Base-by-base conservation (phyloP, 2,888 invertebrate genomes). In the Trissolcus brochymenae region DNA sequence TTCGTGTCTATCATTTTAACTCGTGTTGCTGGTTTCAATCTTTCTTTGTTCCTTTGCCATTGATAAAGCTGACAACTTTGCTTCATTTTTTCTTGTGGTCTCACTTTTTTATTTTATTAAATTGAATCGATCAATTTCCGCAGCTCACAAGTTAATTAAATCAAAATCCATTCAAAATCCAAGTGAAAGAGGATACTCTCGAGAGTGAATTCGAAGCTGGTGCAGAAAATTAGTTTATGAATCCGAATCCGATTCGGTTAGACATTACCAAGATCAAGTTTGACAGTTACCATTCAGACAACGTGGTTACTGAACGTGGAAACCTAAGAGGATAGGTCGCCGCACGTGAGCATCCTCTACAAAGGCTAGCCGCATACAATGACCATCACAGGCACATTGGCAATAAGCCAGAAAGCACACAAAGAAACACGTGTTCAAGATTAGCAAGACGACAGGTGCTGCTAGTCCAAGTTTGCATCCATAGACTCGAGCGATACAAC, bases 341-440 rank as follows among this genome's bases (percentile, higher is more conserved):
- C 61, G 74, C 64, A 77, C 79, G 61, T 68, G 76, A 68, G 57
- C 56, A 61, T 25, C 25, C 50, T 57, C 57, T 17, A n/a, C 53
- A 57, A 56, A 55, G 56, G 55, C 49, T 57, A 29, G 21, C 49
- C 54, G 62, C 68, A 73, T 60, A 79, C 79, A 79, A 78, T 79
- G 79, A 78, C 75, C 77, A 78, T 59, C 55, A 57, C 61, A 51
- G 53, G 21, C 71, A 64, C 65, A 72, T 82, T 87, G 87, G 87
- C 87, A 79, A 54, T 40, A 72, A 65, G 85, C 87, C 87, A 86
- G 83, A 81, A 66, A 83, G 73, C 79, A 82, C 84, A 84, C 83
- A 85, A 84, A 84, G 86, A 85, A 87, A 87, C 88, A 88, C 86
- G 85, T 87, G 88, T 88, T 84, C 85, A 83, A 87, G 87, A 87